These are phyloP conservation scores for Zosterops borbonicus DNA, from an alignment of 2,113 vertebrate genomes.

Conservation along the genomic window DNA sequence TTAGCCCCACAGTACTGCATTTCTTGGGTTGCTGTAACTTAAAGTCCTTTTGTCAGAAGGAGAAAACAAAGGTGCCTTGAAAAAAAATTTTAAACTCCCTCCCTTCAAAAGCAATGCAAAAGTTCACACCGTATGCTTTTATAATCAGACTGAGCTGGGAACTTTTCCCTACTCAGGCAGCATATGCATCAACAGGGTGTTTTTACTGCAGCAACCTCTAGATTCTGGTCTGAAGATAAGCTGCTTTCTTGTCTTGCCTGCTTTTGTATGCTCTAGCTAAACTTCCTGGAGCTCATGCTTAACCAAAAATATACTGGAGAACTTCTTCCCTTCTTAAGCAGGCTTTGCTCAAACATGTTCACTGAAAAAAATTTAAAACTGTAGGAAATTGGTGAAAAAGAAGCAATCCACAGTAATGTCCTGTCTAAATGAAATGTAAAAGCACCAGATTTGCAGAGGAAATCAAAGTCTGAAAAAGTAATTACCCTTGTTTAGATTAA, in stretches of 20 bases:
- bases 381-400: not conserved
- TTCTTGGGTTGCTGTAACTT: not conserved
- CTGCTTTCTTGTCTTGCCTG: not conserved
- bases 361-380: conserved; percentile 9
- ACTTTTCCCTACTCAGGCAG: not conserved
- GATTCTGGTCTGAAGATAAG: not conserved
- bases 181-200: not conserved
- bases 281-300: conserved; percentile 9
- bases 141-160: not conserved
- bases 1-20: not conserved
- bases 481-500: conserved; percentile 19
- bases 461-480: conserved; percentile 25
- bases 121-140: not conserved
- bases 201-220: not conserved
- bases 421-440: not conserved
- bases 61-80: not conserved
- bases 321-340: conserved; percentile 18
- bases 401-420: not conserved
- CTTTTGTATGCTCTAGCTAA: not conserved
- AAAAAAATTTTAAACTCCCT: not conserved
- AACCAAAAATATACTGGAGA: conserved; percentile 14
- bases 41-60: not conserved
- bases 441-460: not conserved
- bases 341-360: conserved; percentile 19
- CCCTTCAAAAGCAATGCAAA: not conserved